Conservation (phyloP, 2,888 invertebrate species). For the Drosophila fulvimacula region DNA sequence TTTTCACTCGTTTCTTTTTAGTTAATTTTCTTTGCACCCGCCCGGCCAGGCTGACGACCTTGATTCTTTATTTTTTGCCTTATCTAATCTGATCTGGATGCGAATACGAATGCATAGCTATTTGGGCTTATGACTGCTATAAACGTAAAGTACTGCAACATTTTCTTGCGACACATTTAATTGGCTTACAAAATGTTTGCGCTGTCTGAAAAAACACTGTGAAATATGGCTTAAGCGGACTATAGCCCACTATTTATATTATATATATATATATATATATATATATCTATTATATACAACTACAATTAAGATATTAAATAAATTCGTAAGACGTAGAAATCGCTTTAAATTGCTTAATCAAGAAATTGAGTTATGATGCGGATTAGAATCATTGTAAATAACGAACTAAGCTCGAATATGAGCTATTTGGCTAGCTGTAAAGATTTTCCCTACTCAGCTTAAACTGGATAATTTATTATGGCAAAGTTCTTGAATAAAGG, state of each 20-base stretch:
- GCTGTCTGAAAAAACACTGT: not conserved
- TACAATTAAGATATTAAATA: not conserved
- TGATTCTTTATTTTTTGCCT: constrained; percentile 44
- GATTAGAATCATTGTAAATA: not conserved
- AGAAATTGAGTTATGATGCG: not conserved
- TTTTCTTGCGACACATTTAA: constrained; percentile 17
- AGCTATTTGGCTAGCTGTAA: not conserved
- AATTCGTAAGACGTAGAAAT: not conserved
- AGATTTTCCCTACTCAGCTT: not conserved
- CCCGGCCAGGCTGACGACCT: constrained; percentile 55
- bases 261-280: not conserved
- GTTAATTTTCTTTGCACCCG: constrained; percentile 46
- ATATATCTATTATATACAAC: not conserved
- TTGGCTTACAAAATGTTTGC: constrained; percentile 24
- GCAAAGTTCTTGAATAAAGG: not conserved
- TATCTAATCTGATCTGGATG: constrained; percentile 50
- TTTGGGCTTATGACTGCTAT: constrained; percentile 16
- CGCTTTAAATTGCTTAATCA: constrained; percentile 8
- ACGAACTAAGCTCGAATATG: not conserved
- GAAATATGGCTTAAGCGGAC: not conserved
- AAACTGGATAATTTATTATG: not conserved
- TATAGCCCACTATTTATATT: not conserved
- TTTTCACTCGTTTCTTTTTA: constrained; percentile 16
- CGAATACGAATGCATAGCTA: constrained; percentile 23
- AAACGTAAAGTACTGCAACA: constrained; percentile 30